Conservation (phyloP, 1,140 invertebrate species). For the Aphidius gifuensis region DNA sequence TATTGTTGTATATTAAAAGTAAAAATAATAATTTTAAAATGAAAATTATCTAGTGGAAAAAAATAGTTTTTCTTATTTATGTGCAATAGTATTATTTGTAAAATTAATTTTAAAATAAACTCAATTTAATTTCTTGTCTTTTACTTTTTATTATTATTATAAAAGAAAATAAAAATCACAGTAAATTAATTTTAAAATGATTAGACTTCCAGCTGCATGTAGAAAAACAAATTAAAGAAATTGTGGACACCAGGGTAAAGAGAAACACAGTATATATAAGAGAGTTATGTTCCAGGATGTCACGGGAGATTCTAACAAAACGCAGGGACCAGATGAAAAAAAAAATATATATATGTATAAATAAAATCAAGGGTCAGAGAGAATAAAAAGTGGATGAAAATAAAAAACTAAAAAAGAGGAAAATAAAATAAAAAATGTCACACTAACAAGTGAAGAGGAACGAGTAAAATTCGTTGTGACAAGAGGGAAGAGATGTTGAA, state of each 20-base stretch:
- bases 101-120: too few relatives aligned
- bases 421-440: conserved; percentile 11
- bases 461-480: conserved; percentile 22
- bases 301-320: conserved; percentile 12
- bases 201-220: conserved; percentile 20
- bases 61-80: too few relatives aligned
- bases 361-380: neutral
- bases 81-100: too few relatives aligned
- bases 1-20: too few relatives aligned
- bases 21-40: conserved; percentile 16
- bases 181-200: conserved; percentile 23
- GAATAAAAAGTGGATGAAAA: neutral
- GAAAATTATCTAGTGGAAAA: neutral
- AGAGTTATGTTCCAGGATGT: conserved; percentile 24
- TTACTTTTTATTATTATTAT: neutral
- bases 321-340: too few relatives aligned
- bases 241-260: neutral
- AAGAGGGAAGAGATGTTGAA: conserved; percentile 3
- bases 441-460: conserved; percentile 21
- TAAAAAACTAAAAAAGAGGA: conserved; percentile 5
- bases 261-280: neutral
- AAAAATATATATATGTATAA: too few relatives aligned
- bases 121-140: too few relatives aligned
- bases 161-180: neutral
- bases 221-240: conserved; percentile 21